A percentile compares a stretch with the other conserved stretches of the same genome.
Evolutionary conservation across 2,797 vertebrate genomes (phyloP).

Genomic region (Parambassis ranga): DNA sequence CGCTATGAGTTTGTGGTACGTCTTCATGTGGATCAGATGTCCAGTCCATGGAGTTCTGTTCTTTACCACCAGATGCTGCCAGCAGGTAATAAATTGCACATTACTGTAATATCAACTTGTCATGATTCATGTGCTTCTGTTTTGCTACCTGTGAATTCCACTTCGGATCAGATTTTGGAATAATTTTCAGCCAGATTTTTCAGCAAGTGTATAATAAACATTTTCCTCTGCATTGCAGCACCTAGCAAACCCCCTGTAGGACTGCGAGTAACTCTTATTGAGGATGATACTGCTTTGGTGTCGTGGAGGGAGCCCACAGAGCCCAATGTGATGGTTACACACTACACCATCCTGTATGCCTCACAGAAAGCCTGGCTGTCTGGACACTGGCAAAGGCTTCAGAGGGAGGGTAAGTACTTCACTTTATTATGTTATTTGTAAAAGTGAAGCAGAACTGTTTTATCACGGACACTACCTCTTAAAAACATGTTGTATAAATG

Average conservation of each 20-base stretch:
- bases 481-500: not conserved
- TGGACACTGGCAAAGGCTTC: constrained; percentile 90
- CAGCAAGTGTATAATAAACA: not conserved
- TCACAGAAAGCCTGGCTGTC: constrained; percentile 88
- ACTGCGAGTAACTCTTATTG: constrained; percentile 91
- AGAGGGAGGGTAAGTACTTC: constrained; percentile 88
- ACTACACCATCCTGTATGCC: constrained; percentile 92
- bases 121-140: no score
- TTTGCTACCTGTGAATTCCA: not conserved
- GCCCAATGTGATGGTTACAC: constrained; percentile 83
- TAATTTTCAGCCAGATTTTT: not conserved
- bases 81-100: constrained; percentile 82
- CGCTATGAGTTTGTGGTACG: constrained; percentile 96
- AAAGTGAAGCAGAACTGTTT: not conserved
- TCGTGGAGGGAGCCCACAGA: constrained; percentile 93
- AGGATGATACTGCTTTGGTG: constrained; percentile 93
- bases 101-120: not conserved
- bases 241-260: constrained; percentile 88
- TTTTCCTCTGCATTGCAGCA: constrained; percentile 73
- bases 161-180: not conserved
- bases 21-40: constrained; percentile 91
- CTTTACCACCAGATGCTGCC: constrained; percentile 89
- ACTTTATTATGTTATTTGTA: not conserved
- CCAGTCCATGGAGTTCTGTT: constrained; percentile 93
- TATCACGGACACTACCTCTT: no score